phyloP scores from a whole-genome alignment of 2,797 vertebrate genomes.

The Crocodylus rhombifer region DNA sequence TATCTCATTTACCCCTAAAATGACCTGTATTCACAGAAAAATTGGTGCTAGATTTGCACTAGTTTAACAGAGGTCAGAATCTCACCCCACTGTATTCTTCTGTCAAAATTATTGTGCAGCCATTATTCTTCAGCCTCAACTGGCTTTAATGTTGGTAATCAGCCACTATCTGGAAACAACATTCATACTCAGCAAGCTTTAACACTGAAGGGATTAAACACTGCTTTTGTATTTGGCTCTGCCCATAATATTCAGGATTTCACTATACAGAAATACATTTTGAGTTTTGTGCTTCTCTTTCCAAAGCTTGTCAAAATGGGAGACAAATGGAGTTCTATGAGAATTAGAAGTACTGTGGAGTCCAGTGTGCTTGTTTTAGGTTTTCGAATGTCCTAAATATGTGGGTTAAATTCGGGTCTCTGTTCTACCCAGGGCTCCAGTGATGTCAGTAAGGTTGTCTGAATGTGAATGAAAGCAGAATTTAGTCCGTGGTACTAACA shows the following conservation, averaged over 20 bases:
- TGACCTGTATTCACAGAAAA: neutral
- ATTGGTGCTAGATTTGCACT: neutral
- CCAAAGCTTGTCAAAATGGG: neutral
- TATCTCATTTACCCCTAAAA: neutral
- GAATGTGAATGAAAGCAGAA: neutral
- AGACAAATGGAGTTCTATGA: neutral
- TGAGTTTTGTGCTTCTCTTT: neutral
- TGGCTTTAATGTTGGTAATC: neutral
- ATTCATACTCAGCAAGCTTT: neutral
- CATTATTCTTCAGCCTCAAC: slow-evolving; percentile 18
- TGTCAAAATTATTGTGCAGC: slow-evolving; percentile 3
- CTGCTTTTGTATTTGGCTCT: neutral
- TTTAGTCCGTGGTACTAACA: neutral
- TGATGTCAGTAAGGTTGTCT: neutral
- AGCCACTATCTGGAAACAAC: neutral
- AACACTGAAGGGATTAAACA: neutral
- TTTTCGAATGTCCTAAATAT: accelerated
- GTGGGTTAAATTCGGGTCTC: neutral
- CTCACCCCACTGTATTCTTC: slow-evolving; percentile 6
- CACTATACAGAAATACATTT: slow-evolving; percentile 13
- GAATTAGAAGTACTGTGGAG: neutral
- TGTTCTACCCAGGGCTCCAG: neutral
- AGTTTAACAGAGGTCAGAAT: slow-evolving; percentile 17
- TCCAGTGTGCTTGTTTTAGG: neutral
- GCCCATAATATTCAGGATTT: neutral